Conservation (phyloP, 2,888 invertebrate genomes). For the Epirrhoe alternata region DNA sequence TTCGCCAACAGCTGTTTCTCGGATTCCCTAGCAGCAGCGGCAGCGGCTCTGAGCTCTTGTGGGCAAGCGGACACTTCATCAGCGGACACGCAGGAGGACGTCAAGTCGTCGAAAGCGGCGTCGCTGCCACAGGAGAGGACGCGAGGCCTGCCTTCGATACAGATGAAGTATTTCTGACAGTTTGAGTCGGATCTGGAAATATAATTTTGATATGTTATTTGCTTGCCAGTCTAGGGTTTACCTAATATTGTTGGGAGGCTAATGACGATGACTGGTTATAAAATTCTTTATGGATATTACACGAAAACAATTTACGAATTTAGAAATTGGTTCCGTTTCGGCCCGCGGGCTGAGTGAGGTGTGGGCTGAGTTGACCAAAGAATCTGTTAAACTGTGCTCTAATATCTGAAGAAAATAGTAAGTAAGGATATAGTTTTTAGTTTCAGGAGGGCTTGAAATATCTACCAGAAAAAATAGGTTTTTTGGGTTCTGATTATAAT, state of each 20-base stretch:
- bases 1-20: conserved; percentile 63
- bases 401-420: too few relatives aligned
- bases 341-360: too few relatives aligned
- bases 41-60: conserved; percentile 60
- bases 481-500: too few relatives aligned
- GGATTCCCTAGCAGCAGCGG: conserved; percentile 61
- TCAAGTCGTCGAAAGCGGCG: conserved; percentile 90
- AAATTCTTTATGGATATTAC: too few relatives aligned
- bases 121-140: conserved; percentile 91
- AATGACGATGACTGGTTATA: too few relatives aligned
- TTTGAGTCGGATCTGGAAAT: conserved; percentile 84
- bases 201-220: background rate
- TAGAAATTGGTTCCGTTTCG: too few relatives aligned
- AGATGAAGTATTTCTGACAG: conserved; percentile 92
- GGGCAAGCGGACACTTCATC: conserved; percentile 92
- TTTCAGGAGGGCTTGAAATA: too few relatives aligned
- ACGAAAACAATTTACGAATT: too few relatives aligned
- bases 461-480: too few relatives aligned
- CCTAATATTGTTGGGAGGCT: background rate
- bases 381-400: too few relatives aligned
- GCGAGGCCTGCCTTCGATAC: conserved; percentile 90
- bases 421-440: too few relatives aligned
- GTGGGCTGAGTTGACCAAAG: too few relatives aligned
- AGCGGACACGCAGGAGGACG: conserved; percentile 89
- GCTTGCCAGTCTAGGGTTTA: background rate